These are phyloP conservation scores for Tyto alba DNA, from an alignment of 2,113 vertebrate species.

Conservation along the genomic window DNA sequence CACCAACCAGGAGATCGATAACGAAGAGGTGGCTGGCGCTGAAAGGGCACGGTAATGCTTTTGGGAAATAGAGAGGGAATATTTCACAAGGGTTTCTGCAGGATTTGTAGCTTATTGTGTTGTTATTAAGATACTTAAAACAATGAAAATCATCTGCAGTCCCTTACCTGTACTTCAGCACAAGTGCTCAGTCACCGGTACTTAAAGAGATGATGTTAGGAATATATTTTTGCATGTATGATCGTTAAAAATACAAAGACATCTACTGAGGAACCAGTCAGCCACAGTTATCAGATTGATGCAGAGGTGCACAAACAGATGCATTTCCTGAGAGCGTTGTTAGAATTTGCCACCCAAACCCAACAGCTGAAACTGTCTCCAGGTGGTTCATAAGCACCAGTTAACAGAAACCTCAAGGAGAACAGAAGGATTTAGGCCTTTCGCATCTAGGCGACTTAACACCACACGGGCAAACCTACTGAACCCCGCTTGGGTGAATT, in stretches of 20 bases:
- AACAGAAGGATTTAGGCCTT: background rate
- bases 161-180: too few species aligned
- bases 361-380: rapidly evolving
- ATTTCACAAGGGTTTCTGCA: background rate
- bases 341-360: background rate
- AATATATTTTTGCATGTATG: rapidly evolving
- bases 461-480: too few species aligned
- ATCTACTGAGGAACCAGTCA: background rate
- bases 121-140: background rate
- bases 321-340: background rate
- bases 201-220: background rate
- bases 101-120: background rate
- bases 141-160: background rate
- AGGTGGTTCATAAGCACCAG: background rate
- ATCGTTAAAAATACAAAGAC: background rate
- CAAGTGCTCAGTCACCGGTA: too few species aligned
- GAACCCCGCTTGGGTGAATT: background rate
- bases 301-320: background rate
- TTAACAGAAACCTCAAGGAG: background rate
- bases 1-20: background rate
- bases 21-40: background rate
- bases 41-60: background rate
- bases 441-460: too few species aligned
- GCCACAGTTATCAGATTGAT: background rate
- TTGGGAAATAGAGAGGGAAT: background rate